These are phyloP conservation scores for Cathartes aura DNA, from an alignment of 2,113 vertebrate species.

Conservation along the genomic window DNA sequence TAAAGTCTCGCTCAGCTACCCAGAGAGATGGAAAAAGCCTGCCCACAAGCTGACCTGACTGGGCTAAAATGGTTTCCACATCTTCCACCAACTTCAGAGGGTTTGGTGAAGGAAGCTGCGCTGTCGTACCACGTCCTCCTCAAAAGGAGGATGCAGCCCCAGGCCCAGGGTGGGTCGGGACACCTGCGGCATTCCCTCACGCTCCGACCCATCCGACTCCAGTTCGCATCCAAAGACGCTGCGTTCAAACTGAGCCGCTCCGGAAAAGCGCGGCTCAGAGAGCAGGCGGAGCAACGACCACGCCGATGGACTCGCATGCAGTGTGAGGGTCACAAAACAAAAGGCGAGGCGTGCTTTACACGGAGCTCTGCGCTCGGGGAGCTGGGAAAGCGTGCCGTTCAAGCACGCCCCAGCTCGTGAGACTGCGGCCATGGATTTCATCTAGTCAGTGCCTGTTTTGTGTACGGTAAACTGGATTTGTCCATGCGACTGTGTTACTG, in stretches of 20 bases:
- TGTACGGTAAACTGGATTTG: not conserved
- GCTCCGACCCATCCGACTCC: not conserved
- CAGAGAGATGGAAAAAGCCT: not conserved
- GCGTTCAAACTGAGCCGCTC: not conserved
- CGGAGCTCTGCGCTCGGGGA: not conserved
- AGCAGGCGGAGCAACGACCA: rapidly evolving
- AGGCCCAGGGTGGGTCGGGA: rapidly evolving
- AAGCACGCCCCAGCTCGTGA: not conserved
- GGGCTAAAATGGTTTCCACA: rapidly evolving
- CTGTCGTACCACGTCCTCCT: not conserved
- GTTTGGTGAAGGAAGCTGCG: not conserved
- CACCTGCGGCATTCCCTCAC: not conserved
- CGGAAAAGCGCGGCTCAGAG: not conserved
- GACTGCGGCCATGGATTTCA: rapidly evolving
- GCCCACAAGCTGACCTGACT: not conserved
- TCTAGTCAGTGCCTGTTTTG: not conserved
- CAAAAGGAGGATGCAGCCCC: not conserved
- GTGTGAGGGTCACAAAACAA: not conserved
- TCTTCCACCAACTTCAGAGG: not conserved
- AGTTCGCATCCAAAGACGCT: not conserved
- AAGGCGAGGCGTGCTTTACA: rapidly evolving
- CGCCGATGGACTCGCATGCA: rapidly evolving
- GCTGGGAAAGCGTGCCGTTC: not conserved
- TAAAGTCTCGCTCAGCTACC: not conserved
- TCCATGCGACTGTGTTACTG: not conserved